Percentiles rank a stretch among this genome's conserved stretches.
Conservation (phyloP, 2,888 invertebrate genomes). For the Diachrysia chrysitis region DNA sequence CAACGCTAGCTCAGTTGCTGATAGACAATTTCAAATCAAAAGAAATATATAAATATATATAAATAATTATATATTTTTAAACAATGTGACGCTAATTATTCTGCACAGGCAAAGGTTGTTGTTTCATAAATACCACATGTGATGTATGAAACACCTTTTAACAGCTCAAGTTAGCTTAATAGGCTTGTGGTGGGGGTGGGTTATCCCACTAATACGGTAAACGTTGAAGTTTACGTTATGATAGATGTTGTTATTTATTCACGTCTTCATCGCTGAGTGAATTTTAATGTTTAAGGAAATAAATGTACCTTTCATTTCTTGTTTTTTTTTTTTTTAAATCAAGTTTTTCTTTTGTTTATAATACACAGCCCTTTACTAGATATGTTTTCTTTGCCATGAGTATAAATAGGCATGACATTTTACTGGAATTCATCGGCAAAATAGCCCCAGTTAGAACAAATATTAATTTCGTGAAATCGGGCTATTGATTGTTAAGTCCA, state of each 20-base stretch:
- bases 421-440: too few relatives aligned
- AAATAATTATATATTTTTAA: too few relatives aligned
- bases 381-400: background rate
- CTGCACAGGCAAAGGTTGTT: background rate
- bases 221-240: constrained; percentile 2
- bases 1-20: too few relatives aligned
- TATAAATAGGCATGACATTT: background rate
- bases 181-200: constrained; percentile 5
- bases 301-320: background rate
- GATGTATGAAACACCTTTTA: background rate
- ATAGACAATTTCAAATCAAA: background rate
- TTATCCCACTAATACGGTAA: constrained; percentile 7
- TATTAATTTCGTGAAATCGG: background rate
- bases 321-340: too few relatives aligned
- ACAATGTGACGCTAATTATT: too few relatives aligned
- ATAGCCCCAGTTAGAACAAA: background rate
- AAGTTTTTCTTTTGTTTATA: too few relatives aligned
- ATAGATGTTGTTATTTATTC: constrained; percentile 7
- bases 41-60: background rate
- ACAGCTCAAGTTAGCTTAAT: background rate
- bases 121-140: background rate
- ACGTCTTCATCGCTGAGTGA: background rate
- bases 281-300: background rate
- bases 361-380: background rate
- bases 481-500: background rate